Conservation (phyloP, 2,888 invertebrate genomes). For the Lasioglossum villosulum region DNA sequence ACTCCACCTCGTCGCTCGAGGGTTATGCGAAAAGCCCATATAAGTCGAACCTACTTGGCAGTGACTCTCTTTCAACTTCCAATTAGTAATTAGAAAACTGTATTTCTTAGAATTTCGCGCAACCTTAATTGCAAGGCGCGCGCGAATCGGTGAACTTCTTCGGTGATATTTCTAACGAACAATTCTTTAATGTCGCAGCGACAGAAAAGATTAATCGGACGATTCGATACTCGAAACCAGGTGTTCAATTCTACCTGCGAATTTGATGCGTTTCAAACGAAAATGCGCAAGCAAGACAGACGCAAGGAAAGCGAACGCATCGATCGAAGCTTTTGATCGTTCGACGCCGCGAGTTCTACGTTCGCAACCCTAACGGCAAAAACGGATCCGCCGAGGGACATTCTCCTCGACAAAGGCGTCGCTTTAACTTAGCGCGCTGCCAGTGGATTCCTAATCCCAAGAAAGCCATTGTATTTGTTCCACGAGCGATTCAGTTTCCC, state of each 20-base stretch:
- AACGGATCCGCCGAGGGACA: background rate
- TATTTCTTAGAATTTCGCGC: background rate
- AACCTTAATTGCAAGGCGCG: background rate
- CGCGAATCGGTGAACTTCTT: background rate
- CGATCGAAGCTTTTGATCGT: background rate
- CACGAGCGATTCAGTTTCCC: background rate
- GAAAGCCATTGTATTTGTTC: background rate
- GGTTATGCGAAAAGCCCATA: background rate
- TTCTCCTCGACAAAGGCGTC: background rate
- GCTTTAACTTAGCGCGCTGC: constrained; percentile 4
- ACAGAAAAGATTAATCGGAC: background rate
- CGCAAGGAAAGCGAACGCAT: background rate
- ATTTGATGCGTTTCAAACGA: too few species aligned
- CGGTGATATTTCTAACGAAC: background rate
- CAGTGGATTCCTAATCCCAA: background rate
- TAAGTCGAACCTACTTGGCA: background rate
- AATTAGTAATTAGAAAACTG: background rate
- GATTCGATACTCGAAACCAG: background rate
- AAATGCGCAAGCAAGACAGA: background rate
- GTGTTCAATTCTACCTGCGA: background rate
- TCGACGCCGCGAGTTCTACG: background rate
- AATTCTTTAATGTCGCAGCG: background rate
- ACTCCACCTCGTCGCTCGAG: background rate
- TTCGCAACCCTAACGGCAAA: background rate
- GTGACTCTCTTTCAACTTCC: background rate